Evolutionary conservation across 2,113 vertebrate genomes (phyloP), one percentile per base, ranked within the genome.

Genomic region (Campylomormyrus tamandua): DNA sequence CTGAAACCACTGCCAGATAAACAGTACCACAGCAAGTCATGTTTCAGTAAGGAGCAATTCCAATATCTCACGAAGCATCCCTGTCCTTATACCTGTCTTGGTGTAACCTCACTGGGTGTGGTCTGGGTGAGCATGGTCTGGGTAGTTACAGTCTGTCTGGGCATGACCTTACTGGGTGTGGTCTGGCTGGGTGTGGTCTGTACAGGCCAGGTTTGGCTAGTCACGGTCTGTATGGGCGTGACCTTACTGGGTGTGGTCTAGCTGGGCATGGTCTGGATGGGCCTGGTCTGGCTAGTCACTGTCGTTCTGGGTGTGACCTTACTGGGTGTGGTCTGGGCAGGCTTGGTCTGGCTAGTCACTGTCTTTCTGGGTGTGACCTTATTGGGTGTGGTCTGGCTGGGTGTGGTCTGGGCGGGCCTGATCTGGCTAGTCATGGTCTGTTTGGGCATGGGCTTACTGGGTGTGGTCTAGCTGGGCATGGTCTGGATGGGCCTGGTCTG

Each of bases 141-240:
- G 27, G 0, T 70, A 70, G 62, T 70, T 11, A 4, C n/a, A 27
- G 62, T 66, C 8, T 66, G 58, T 10, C 2, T 66, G 24, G 58
- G 8, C 9, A 2, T 27, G 9, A 27, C 9, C 3, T 31, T 27
- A 1, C n/a, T 66, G 62, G 62, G 62, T 66, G 62, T 10, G 24
- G 58, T n/a, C 21, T 58, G 56, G 5, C n/a, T 66, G 62, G 62
- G 62, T 66, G 62, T 10, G 24, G 58, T n/a, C 21, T 58, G 56
- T 0, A 2, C 0, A 0, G 21, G 21, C 21, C 6, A 8, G 24
- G 24, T n/a, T 2, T 66, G 58, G 0, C 2, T 66, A 27, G 8
- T 62, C 7, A 9, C 8, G 0, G 24, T 62, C 58, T 27, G 8
- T 62, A 0, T 66, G 24, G 9, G n/a, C 2, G 9, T 66, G 58